Percentiles rank a stretch among this genome's conserved stretches.
Conservation (phyloP, 1,140 invertebrate species). For the Drosophila takahashii region DNA sequence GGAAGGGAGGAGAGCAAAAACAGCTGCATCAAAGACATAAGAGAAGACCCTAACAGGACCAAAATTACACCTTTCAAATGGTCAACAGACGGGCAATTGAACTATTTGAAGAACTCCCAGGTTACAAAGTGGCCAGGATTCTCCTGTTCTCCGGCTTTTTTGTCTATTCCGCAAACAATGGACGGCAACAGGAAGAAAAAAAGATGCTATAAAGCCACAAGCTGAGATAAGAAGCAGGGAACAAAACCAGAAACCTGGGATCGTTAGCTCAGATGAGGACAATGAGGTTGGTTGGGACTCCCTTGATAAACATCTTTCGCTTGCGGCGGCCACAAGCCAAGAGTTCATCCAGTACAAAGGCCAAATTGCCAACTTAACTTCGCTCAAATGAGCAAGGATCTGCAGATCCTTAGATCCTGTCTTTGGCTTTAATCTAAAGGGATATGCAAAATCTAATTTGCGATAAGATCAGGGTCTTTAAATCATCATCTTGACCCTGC, state of each 20-base stretch:
- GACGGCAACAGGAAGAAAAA: constrained; percentile 16
- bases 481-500: constrained; percentile 26
- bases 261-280: constrained; percentile 49
- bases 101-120: constrained; percentile 53
- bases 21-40: constrained; percentile 32
- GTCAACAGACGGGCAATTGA: constrained; percentile 62
- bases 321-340: constrained; percentile 73
- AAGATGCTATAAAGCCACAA: constrained; percentile 70
- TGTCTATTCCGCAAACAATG: constrained; percentile 49
- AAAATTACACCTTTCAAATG: constrained; percentile 80
- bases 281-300: constrained; percentile 41
- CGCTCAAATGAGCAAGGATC: constrained; percentile 60
- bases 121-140: constrained; percentile 63
- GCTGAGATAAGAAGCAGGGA: constrained; percentile 71
- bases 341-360: constrained; percentile 24
- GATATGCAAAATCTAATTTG: constrained; percentile 78
- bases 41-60: constrained; percentile 31
- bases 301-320: constrained; percentile 68
- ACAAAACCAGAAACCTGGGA: constrained; percentile 53
- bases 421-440: constrained; percentile 31
- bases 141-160: constrained; percentile 24
- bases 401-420: neutral
- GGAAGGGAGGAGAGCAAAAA: neutral
- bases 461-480: constrained; percentile 54
- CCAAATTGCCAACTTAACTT: constrained; percentile 63